Evolutionary conservation across 1,140 invertebrate species (phyloP).

Genomic region (Drosophila melanica): DNA sequence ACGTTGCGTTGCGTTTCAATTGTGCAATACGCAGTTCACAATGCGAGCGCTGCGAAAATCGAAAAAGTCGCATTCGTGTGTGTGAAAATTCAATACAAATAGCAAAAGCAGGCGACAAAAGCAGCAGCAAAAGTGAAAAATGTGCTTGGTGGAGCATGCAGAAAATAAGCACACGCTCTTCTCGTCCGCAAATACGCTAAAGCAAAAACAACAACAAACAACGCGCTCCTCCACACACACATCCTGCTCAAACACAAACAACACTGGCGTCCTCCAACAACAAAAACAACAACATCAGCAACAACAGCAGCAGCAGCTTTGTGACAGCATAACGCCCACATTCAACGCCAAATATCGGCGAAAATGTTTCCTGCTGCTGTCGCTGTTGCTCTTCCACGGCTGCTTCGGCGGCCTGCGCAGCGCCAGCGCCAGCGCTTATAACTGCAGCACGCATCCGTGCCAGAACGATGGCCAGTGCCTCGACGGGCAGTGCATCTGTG

Average conservation of each 20-base stretch:
- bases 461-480: slow-evolving; percentile 90
- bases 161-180: slow-evolving; percentile 46
- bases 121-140: slow-evolving; percentile 63
- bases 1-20: slow-evolving; percentile 39
- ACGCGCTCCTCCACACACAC: slow-evolving; percentile 33
- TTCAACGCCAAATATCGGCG: slow-evolving; percentile 83
- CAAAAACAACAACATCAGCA: slow-evolving; percentile 37
- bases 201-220: slow-evolving; percentile 32
- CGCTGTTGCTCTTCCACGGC: slow-evolving; percentile 70
- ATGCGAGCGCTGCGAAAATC: slow-evolving; percentile 63
- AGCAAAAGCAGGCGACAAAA: slow-evolving; percentile 32
- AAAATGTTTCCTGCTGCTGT: slow-evolving; percentile 75
- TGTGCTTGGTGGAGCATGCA: slow-evolving; percentile 77
- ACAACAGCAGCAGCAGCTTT: slow-evolving; percentile 30
- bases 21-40: slow-evolving; percentile 62
- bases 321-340: slow-evolving; percentile 67
- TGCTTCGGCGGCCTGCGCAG: slow-evolving; percentile 74
- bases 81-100: slow-evolving; percentile 73
- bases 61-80: slow-evolving; percentile 53
- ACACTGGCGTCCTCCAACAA: slow-evolving; percentile 30
- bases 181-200: slow-evolving; percentile 23
- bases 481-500: slow-evolving; percentile 92
- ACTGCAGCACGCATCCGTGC: slow-evolving; percentile 84
- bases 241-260: slow-evolving; percentile 43
- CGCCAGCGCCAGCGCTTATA: slow-evolving; percentile 74